These are phyloP conservation scores for Anagrus nilaparvatae DNA, from an alignment of 1,140 invertebrate species.

Conservation along the genomic window DNA sequence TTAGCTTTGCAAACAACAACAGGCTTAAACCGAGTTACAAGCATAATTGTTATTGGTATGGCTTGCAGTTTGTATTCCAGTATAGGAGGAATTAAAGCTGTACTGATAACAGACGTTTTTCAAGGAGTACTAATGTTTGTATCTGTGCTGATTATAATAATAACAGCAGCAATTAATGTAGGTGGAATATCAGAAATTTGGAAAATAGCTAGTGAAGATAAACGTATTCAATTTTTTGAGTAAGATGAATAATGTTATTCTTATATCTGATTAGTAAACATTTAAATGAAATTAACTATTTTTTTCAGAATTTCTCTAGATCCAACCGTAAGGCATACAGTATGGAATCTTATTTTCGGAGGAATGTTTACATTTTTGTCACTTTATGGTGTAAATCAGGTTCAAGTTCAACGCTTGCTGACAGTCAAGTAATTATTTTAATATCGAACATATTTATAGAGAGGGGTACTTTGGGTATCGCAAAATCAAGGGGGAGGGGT, in stretches of 20 bases:
- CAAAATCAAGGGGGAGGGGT: too few species aligned
- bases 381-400: constrained; percentile 74
- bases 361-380: constrained; percentile 65
- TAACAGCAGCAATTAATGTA: constrained; percentile 53
- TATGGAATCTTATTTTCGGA: constrained; percentile 64
- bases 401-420: constrained; percentile 76
- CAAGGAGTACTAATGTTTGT: constrained; percentile 70
- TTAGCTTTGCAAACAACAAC: constrained; percentile 80
- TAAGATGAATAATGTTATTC: constrained; percentile 31
- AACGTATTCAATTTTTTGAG: constrained; percentile 59
- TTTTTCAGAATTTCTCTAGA: constrained; percentile 48
- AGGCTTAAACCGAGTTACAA: constrained; percentile 56
- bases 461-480: too few species aligned
- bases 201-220: constrained; percentile 50
- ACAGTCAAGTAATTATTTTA: constrained; percentile 50
- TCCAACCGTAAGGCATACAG: constrained; percentile 61
- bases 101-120: constrained; percentile 76
- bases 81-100: constrained; percentile 81
- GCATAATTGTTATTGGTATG: constrained; percentile 69
- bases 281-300: background rate
- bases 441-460: too few species aligned
- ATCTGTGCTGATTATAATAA: constrained; percentile 62
- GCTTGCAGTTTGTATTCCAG: constrained; percentile 80
- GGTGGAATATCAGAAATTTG: constrained; percentile 57
- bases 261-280: background rate